These are phyloP conservation scores for Aphidius colemani DNA, from an alignment of 2,888 invertebrate species.

Conservation along the genomic window DNA sequence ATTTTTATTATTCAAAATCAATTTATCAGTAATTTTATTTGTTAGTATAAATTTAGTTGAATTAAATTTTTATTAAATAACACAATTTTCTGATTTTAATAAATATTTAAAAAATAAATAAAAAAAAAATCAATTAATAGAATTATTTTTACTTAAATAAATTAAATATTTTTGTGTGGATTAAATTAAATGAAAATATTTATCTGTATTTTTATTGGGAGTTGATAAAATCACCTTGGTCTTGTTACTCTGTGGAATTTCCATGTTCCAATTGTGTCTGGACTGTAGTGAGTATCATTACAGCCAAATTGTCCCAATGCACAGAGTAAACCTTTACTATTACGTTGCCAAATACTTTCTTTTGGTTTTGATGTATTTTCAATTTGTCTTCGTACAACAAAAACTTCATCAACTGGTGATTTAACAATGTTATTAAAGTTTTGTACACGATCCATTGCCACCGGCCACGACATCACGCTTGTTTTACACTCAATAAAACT, in stretches of 20 bases:
- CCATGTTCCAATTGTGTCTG: constrained; percentile 55
- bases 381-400: constrained; percentile 26
- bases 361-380: constrained; percentile 23
- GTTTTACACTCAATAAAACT: constrained; percentile 49
- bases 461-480: constrained; percentile 49
- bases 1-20: too few species aligned
- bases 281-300: constrained; percentile 47
- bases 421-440: constrained; percentile 36
- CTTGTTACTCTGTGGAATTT: constrained; percentile 50
- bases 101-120: too few species aligned
- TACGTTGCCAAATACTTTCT: constrained; percentile 45
- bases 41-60: too few species aligned
- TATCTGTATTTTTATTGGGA: not conserved
- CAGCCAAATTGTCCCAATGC: constrained; percentile 50
- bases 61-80: too few species aligned
- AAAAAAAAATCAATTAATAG: too few species aligned
- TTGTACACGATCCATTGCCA: constrained; percentile 35
- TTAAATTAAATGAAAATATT: too few species aligned
- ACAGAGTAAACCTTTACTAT: constrained; percentile 49
- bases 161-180: too few species aligned
- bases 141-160: too few species aligned
- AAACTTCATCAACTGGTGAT: constrained; percentile 33
- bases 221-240: constrained; percentile 42
- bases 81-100: too few species aligned
- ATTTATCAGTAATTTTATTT: too few species aligned